Base-by-base conservation (phyloP, 1,140 invertebrate genomes). In the Trachymyrmex cornetzi region DNA sequence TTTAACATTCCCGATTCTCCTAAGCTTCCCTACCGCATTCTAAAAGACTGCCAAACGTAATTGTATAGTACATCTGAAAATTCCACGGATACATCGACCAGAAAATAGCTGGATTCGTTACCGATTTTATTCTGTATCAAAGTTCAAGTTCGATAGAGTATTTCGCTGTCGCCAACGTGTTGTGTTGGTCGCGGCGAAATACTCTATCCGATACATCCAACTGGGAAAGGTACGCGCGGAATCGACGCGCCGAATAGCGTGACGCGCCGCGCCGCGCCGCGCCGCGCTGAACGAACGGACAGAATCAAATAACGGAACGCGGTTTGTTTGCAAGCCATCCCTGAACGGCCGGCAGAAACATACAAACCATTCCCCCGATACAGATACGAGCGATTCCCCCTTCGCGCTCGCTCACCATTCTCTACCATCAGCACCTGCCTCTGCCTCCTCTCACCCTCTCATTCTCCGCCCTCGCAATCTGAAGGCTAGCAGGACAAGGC, bases 241-340 rank as follows among this genome's bases (percentile, higher is more conserved):
- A 27, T 88, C 79, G 77, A 16, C 74, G 85, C 38, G 44, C 38
- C 55, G 84, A 87, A 87, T 72, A 64, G 77, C 87, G 91, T 69
- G 66, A 69, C 74, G 67, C 48, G 55, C 48, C 66, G 67, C 53
- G 38, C 48, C 11, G 63, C 63, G 16, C 22, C 16, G 89, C n/a
- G n/a, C n/a, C n/a, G n/a, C n/a, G n/a, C n/a, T n/a, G n/a, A 57
- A 24, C 64, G 87, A 84, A 64, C 74, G 91, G 85, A 67, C 91
- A 69, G 89, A 92, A 93, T 93, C 89, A 93, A 92, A 93, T 93
- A 93, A 93, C 92, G 92, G 92, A 92, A 91, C 89, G 92, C 90
- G 92, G 92, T 93, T 93, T 93, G 91, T 93, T 93, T 93, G 92
- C 92, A 91, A 93, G 88, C 91, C 90, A 87, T 86, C 91, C 86